Evolutionary conservation across 1,140 invertebrate genomes (phyloP).

Genomic region (Penaeus vannamei): DNA sequence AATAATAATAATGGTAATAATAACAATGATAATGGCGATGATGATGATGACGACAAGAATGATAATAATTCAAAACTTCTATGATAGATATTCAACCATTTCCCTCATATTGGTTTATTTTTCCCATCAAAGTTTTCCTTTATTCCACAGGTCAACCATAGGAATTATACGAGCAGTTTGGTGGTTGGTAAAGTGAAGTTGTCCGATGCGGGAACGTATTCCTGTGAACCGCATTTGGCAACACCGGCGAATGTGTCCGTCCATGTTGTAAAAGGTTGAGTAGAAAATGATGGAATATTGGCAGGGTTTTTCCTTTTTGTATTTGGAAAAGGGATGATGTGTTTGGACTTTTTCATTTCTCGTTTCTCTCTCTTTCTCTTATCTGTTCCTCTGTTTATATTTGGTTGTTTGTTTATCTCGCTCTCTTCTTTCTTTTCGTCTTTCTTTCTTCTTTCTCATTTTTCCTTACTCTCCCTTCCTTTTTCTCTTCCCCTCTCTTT

Average conservation of each 20-base stretch:
- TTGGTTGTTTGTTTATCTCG: background rate
- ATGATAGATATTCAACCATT: too few relatives aligned
- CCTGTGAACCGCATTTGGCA: slow-evolving; percentile 64
- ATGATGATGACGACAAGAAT: too few relatives aligned
- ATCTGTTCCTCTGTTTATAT: background rate
- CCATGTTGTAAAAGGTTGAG: slow-evolving; percentile 64
- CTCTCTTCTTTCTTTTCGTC: background rate
- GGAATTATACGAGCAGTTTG: slow-evolving; percentile 63
- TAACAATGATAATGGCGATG: too few relatives aligned
- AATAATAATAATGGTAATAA: too few relatives aligned
- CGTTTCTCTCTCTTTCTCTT: background rate
- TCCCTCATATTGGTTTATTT: too few relatives aligned
- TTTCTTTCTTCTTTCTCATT: background rate
- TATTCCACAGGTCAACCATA: slow-evolving; percentile 50
- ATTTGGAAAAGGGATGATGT: background rate
- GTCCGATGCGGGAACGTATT: slow-evolving; percentile 63
- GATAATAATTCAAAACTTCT: too few relatives aligned
- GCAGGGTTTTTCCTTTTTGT: background rate
- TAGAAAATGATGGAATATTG: background rate
- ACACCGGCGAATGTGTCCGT: slow-evolving; percentile 65
- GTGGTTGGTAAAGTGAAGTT: slow-evolving; percentile 56
- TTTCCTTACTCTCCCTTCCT: background rate
- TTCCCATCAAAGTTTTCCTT: too few relatives aligned
- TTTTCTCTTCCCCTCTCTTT: background rate
- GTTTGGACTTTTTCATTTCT: too few relatives aligned